Evolutionary conservation across 1,140 invertebrate genomes (phyloP).

Genomic region (Euwallacea fornicatus): DNA sequence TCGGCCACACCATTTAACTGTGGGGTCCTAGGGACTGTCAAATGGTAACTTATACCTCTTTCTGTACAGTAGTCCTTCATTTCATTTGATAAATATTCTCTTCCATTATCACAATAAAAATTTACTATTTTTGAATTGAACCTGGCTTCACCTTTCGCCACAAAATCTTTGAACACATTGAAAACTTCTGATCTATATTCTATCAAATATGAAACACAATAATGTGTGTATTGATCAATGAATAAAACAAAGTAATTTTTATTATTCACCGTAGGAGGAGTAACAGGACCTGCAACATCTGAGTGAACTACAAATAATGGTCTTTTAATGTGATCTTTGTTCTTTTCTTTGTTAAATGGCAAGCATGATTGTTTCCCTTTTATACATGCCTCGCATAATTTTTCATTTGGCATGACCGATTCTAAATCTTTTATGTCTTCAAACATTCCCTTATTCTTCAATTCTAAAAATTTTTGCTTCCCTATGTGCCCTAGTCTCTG

Average conservation of each 20-base stretch:
- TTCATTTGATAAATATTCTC: conserved; percentile 53
- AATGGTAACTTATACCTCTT: conserved; percentile 56
- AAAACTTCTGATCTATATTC: conserved; percentile 51
- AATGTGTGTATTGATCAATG: conserved; percentile 52
- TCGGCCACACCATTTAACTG: conserved; percentile 59
- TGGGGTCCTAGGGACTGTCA: conserved; percentile 55
- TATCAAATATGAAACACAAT: conserved; percentile 49
- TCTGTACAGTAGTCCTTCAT: conserved; percentile 52
- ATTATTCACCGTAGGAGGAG: conserved; percentile 46
- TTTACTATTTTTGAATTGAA: conserved; percentile 52
- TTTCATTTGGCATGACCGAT: conserved; percentile 38
- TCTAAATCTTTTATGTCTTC: conserved; percentile 45
- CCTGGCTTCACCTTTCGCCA: conserved; percentile 49
- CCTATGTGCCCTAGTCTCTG: conserved; percentile 30
- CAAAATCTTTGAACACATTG: conserved; percentile 48
- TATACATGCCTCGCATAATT: conserved; percentile 56
- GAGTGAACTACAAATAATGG: conserved; percentile 53
- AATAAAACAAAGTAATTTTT: conserved; percentile 53
- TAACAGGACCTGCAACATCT: conserved; percentile 55
- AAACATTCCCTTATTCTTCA: conserved; percentile 49
- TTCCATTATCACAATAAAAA: conserved; percentile 54
- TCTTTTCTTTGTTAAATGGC: conserved; percentile 50
- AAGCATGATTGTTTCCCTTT: conserved; percentile 54
- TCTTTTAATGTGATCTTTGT: conserved; percentile 50
- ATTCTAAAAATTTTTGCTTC: conserved; percentile 19